Base-by-base conservation (phyloP, 2,113 vertebrate species). In the Desmodus rotundus region DNA sequence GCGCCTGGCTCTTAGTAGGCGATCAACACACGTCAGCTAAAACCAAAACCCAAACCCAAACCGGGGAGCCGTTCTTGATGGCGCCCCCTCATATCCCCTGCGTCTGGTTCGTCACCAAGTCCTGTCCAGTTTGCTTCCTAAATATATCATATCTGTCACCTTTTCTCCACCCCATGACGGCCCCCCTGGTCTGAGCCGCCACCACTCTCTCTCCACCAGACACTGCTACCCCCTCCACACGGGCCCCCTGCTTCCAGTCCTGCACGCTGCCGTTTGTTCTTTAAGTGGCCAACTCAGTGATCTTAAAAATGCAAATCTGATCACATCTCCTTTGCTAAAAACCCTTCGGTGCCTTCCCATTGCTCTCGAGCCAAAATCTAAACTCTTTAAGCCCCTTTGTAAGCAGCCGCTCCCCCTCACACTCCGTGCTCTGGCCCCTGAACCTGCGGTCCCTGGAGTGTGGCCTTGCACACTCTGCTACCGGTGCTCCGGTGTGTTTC, bases 91-190 rank as follows among this genome's bases (percentile, higher is more conserved):
- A 72, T 81, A 1, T 61, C 81, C 47, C 5, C 68, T 24, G 7
- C 0, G 0, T 73, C 54, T 63, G 13, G 78, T 85, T 73, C 81
- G 4, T 95, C 89, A 33, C 77, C 68, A 24, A n/a, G 47, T 74
- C 88, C 3, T 77, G 72, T 82, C 72, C 68, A 7, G 50, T 95
- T 67, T 72, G 67, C 82, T 93, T 89, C 67, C 73, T 47, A 56
- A 92, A 85, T 92, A 77, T 63, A 85, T 83, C 94, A 90, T 14
- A 85, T 8, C 95, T 80, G 84, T 84, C 95, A 76, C 68, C 38
- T 90, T 20, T 52, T 63, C 86, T 83, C 90, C 36, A 1, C 17
- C 87, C 70, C 81, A 41, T 0, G 0, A 4, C 0, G 15, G 85
- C 81, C 70, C 82, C 84, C 83, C 68, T 13, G 50, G 45, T 19